Percentiles rank a stretch among this genome's conserved stretches.
phyloP scores from a whole-genome alignment of 2,888 invertebrate species.

The Branchipolynoe longqiensis region DNA sequence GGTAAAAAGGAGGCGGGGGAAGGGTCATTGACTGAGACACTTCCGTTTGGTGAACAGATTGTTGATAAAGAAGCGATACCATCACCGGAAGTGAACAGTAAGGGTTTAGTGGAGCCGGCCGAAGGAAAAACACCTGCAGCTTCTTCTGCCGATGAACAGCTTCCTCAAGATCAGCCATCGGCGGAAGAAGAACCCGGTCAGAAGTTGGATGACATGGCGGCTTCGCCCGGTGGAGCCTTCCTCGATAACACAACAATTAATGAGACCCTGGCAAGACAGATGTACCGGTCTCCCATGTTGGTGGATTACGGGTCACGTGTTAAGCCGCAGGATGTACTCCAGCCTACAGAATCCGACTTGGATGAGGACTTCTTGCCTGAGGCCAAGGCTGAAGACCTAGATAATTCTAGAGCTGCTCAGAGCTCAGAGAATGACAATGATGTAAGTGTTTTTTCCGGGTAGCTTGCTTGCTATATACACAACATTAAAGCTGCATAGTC shows the following conservation, averaged over 20 bases:
- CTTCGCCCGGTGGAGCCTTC: background rate
- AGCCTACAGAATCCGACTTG: background rate
- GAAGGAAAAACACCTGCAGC: background rate
- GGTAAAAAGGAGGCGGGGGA: no score
- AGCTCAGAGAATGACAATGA: background rate
- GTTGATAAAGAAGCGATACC: no score
- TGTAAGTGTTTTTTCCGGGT: slow-evolving; percentile 16
- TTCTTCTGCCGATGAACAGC: background rate
- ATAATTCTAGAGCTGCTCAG: background rate
- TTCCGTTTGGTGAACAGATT: no score
- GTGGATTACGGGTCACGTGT: slow-evolving; percentile 48
- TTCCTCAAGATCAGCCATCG: background rate
- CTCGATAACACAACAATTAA: slow-evolving; percentile 20
- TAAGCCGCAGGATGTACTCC: slow-evolving; percentile 21
- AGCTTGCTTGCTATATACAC: no score
- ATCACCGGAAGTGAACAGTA: no score
- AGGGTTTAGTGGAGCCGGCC: no score
- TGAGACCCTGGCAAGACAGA: slow-evolving; percentile 32
- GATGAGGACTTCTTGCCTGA: background rate
- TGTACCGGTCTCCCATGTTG: slow-evolving; percentile 30
- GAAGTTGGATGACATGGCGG: background rate
- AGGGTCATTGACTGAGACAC: no score
- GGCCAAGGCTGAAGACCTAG: background rate
- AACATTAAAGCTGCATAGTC: no score
- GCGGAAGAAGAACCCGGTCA: no score